Base-by-base conservation (phyloP, 2,797 vertebrate genomes). In the Furcifer pardalis region DNA sequence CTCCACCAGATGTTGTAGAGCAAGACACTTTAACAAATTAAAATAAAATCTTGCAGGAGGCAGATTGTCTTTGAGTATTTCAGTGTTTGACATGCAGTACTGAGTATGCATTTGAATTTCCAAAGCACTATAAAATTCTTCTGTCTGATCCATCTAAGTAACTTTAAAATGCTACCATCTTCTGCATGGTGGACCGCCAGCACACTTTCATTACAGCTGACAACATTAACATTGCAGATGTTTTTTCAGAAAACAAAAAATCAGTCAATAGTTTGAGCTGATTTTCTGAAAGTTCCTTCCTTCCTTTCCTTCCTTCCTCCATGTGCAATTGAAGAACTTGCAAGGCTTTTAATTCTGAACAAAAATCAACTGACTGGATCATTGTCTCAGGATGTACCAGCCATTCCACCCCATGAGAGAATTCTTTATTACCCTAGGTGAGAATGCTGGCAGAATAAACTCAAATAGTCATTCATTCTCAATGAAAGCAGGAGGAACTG, bases 81-180 rank as follows among this genome's bases (percentile, higher is more conserved):
- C 82, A 68, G 63, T 56, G 40, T 65, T n/a, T 66, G 83, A 84
- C 72, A 79, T 85, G 85, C 91, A 84, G 68, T 77, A 82, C 66
- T 83, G 75, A 79, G 49, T n/a, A 49, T 1, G 10, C 52, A 91
- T 87, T 62, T 66, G 75, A 79, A 0, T 86, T 89, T 88, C 71
- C 30, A 81, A 30, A 62, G 72, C 65, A 88, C 82, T 68, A 7
- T 44, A 89, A 56, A 80, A 89, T 79, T 62, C 77, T 85, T 77
- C 49, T 81, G 88, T 81, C 25, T 60, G 77, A 87, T 88, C 27
- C 7, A 56, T 73, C 80, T 68, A 76, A 35, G 6, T 59, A 6
- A 63, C 80, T 82, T 17, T 0, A 13, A 79, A 52, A 75, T 6
- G 82, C 68, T 15, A 81, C 21, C 88, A 77, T 44, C 27, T 69